Percentiles rank a stretch among this genome's conserved stretches.
Conservation (phyloP, 2,797 vertebrate species). For the Sebastes nivosus region DNA sequence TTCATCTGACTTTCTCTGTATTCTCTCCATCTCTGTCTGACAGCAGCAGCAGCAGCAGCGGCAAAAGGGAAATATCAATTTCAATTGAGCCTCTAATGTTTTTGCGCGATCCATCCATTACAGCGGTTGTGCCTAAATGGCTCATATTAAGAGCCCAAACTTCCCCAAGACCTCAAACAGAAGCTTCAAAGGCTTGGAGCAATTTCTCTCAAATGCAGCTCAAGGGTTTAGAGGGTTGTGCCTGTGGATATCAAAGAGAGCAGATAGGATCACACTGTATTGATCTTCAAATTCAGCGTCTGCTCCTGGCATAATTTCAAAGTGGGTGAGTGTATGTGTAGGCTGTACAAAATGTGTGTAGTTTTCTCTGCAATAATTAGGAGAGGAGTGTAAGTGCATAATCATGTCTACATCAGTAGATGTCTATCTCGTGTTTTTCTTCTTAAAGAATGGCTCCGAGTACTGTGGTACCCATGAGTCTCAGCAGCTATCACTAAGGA, state of each 20-base stretch:
- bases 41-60: not conserved
- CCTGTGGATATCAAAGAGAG: constrained; percentile 58
- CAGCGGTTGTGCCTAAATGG: constrained; percentile 39
- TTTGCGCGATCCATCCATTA: constrained; percentile 30
- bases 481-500: not conserved
- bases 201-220: constrained; percentile 54
- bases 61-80: constrained; percentile 35
- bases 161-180: constrained; percentile 24
- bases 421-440: not conserved
- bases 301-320: constrained; percentile 44
- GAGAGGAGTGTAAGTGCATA: not conserved
- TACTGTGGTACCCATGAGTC: not conserved
- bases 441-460: not conserved
- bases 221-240: constrained; percentile 25
- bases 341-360: constrained; percentile 3
- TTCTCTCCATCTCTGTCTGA: not conserved
- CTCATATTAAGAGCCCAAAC: constrained; percentile 54
- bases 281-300: constrained; percentile 60
- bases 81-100: constrained; percentile 35
- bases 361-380: constrained; percentile 13
- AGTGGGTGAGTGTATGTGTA: constrained; percentile 21
- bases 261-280: constrained; percentile 45
- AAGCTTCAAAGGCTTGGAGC: constrained; percentile 45
- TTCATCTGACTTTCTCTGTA: constrained; percentile 5
- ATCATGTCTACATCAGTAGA: not conserved